Evolutionary conservation across 2,797 vertebrate species (phyloP).

Genomic region (Sebastes ruberrimus): DNA sequence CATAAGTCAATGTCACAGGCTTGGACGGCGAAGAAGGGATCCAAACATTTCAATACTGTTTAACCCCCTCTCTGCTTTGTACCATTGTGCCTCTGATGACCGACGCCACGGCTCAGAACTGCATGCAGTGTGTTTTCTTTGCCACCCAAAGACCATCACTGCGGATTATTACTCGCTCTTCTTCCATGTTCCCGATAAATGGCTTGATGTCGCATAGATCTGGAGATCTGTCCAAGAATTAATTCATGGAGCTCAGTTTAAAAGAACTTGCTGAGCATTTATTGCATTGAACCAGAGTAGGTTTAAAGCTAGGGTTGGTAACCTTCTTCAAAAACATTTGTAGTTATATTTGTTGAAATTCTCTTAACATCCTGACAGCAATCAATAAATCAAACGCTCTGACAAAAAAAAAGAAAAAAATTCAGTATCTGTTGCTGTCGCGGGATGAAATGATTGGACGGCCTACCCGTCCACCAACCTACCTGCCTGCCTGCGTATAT

Average conservation of each 20-base stretch:
- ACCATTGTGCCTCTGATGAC: background rate
- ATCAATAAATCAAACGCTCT: background rate
- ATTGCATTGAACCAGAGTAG: background rate
- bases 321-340: background rate
- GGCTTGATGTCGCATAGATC: conserved; percentile 4
- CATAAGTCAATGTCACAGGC: conserved; percentile 77
- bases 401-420: background rate
- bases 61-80: conserved; percentile 46
- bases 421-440: background rate
- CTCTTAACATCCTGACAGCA: background rate
- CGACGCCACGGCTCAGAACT: background rate
- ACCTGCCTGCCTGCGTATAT: no score
- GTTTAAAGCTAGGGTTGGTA: background rate
- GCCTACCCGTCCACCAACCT: no score
- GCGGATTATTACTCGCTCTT: conserved; percentile 1
- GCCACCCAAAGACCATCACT: background rate
- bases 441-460: background rate
- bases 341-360: background rate
- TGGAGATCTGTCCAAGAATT: background rate
- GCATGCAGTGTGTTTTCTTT: conserved; percentile 19
- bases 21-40: conserved; percentile 46
- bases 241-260: conserved; percentile 8
- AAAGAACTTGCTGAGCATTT: background rate
- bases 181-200: conserved; percentile 33
- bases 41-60: conserved; percentile 69